Percentiles rank a stretch among this genome's conserved stretches.
phyloP scores from a whole-genome alignment of 2,797 vertebrate species.

The Schizopygopsis malacanthus region DNA sequence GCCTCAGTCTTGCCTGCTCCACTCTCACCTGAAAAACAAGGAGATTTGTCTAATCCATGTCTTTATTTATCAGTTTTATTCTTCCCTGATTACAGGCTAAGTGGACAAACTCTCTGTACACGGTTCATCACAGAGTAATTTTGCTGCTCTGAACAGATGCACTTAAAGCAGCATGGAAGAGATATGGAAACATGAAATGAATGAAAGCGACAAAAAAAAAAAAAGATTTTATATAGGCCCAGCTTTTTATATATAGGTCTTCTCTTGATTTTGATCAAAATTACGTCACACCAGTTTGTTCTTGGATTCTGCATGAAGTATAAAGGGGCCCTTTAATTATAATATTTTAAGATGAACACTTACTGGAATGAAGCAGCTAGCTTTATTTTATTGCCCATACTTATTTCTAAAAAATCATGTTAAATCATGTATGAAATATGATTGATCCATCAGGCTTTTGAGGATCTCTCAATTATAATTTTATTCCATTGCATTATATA shows the following conservation, averaged over 20 bases:
- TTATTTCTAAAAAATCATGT: not conserved
- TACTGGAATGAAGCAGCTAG: not conserved
- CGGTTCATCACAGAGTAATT: not conserved
- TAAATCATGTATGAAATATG: not conserved
- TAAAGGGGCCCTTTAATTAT: not conserved
- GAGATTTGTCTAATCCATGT: not conserved
- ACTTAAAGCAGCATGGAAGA: not conserved
- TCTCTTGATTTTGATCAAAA: not conserved
- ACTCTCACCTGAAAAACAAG: constrained; percentile 84
- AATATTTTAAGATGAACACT: not conserved
- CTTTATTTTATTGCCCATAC: not conserved
- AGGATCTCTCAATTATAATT: not conserved
- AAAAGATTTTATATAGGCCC: not conserved
- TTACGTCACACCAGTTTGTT: not conserved
- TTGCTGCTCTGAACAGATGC: not conserved
- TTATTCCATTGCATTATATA: not conserved
- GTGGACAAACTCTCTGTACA: not conserved
- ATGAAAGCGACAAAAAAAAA: not conserved
- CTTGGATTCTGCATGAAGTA: not conserved
- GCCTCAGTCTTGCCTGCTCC: constrained; percentile 94
- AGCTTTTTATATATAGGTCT: not conserved
- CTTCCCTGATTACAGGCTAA: not conserved
- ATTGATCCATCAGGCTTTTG: not conserved
- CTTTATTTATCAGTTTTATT: too few relatives aligned
- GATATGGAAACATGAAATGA: too few relatives aligned